Evolutionary conservation across 2,113 vertebrate genomes (phyloP), one percentile per base, ranked within the genome.

Genomic region (Neomonachus schauinslandi): DNA sequence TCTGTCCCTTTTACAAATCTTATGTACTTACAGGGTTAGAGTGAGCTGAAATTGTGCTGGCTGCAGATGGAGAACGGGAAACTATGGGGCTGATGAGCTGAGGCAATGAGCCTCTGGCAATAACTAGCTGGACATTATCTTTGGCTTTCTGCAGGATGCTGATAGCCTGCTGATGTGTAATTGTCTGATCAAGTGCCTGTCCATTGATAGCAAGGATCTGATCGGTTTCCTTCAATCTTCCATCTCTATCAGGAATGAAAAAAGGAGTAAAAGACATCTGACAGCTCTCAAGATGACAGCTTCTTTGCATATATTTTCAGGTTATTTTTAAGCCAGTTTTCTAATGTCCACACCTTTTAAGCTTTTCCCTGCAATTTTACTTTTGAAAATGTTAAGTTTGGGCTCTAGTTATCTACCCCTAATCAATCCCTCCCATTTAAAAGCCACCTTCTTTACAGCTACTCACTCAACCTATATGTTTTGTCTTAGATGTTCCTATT

Each of bases 191-290:
- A 86, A 99, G 99, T 1, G 99, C 98, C 98, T 99, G 99, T 84
- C 99, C 99, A 0, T 99, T 99, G 98, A 99, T 99, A 98, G 99
- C 99, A 90, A 99, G 98, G 97, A 99, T 99, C 98, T 99, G 99
- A 98, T 99, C 99, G 0, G 99, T 99, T 98, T 99, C 99, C 98
- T 99, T 99, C 96, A 99, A 98, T 95, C 99, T 99, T 97, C 99
- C 99, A 97, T 99, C 99, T 94, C 99, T 99, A 97, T 83, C 63
- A 97, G 9, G 2, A 19, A 96, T 15, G 6, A 77, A 79, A 94
- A 98, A 96, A 0, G 69, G 15, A 59, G 81, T 1, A 88, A 91
- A 96, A 94, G 89, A 76, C 11, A 96, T 88, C 33, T 19, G 63
- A 92, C 7, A 46, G 63, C 5, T 98, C 76, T 53, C 67, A 96